Evolutionary conservation across 2,113 vertebrate genomes (phyloP), one percentile per base, ranked within the genome.

Genomic region (Sinocyclocheilus maitianheensis): DNA sequence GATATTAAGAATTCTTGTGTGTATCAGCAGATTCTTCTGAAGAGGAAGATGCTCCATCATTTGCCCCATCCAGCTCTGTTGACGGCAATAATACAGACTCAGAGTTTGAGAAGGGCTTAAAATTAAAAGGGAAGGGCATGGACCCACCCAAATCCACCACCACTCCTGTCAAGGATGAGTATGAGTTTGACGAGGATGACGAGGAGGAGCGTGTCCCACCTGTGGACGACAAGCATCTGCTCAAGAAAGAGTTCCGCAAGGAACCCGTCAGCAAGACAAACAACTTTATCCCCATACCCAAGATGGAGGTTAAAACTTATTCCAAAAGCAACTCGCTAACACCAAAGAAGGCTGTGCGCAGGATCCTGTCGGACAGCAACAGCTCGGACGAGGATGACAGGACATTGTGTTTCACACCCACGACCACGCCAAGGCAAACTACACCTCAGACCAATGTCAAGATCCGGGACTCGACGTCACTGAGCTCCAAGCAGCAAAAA

Each of bases 71-170:
- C 55, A 99, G 98, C 90, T 99, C 97, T 0, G 96, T 98, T 7
- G 98, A 99, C 76, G 98, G 98, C 96, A 99, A 99, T 94, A 99
- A 99, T 94, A 99, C 98, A n/a, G 98, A 99, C 95, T 99, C 98
- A 10, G 98, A 99, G 92, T 98, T 98, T 89, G 98, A 99, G 94
- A 99, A 99, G 91, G 97, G 97, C 92, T 95, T 97, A 77, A 98
- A 99, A 91, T 95, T 96, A 89, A 99, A 99, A 91, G 96, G 96
- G 90, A 99, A 98, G 94, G 93, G 91, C 13, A 93, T 95, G 30
- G 97, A 98, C 90, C 94, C 96, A 22, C 96, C 97, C 84, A 99
- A 99, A 93, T 94, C 87, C 30, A 94, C 95, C n/a, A 94, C 94
- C 89, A 97, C 97, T 0, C 98, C 98, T 0, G 94, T 99, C 87